Evolutionary conservation across 2,113 vertebrate species (phyloP).

Genomic region (Irena cyanogastra): DNA sequence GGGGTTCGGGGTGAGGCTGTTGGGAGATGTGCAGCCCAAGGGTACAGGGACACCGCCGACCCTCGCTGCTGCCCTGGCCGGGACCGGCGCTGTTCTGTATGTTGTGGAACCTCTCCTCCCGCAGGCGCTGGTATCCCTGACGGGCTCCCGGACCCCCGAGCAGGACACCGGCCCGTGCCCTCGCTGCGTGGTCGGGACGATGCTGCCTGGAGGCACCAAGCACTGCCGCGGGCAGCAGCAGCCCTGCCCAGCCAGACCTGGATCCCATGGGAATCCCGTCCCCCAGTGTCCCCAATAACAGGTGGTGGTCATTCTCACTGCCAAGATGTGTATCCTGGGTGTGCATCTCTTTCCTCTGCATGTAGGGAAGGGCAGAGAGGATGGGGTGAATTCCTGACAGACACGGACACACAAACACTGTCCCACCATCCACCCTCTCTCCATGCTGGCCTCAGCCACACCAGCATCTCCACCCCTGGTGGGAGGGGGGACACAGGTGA

Average conservation of each 20-base stretch:
- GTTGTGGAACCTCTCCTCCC: background rate
- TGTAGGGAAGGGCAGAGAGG: background rate
- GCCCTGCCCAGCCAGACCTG: fast-evolving
- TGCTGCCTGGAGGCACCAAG: background rate
- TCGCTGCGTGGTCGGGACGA: fast-evolving
- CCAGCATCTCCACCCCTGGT: fast-evolving
- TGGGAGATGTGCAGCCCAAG: background rate
- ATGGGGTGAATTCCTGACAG: fast-evolving
- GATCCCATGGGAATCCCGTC: background rate
- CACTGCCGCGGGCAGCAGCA: fast-evolving
- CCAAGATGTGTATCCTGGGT: background rate
- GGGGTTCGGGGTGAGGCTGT: background rate
- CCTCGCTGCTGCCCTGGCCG: background rate
- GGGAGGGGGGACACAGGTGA: background rate
- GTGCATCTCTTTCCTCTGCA: fast-evolving
- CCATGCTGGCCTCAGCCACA: background rate
- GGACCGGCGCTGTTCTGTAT: background rate
- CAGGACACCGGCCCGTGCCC: background rate
- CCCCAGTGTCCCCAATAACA: background rate
- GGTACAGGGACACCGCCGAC: background rate
- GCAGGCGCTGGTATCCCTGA: constrained; percentile 53
- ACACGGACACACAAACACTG: background rate
- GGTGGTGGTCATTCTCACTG: background rate
- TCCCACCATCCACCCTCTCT: background rate
- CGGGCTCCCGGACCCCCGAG: background rate